A percentile compares a stretch with the other conserved stretches of the same genome.
Evolutionary conservation across 1,140 invertebrate genomes (phyloP).

Genomic region (Lepidotrigona ventralis): DNA sequence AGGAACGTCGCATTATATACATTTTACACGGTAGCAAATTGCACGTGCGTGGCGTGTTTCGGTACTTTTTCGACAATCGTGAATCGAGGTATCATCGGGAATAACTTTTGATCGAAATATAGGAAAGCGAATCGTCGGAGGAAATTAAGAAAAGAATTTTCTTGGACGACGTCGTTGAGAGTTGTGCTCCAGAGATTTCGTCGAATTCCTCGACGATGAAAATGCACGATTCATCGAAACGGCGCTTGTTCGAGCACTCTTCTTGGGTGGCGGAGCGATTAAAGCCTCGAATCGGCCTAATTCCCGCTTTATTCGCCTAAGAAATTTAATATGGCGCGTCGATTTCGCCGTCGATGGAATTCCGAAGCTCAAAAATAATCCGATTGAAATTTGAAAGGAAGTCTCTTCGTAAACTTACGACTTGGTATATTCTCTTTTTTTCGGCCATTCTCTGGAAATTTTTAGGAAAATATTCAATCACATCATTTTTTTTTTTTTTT

Average conservation of each 20-base stretch:
- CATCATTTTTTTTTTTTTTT: no score
- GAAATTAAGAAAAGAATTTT: not conserved
- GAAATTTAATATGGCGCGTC: slow-evolving; percentile 50
- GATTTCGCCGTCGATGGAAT: slow-evolving; percentile 34
- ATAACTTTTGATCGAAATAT: not conserved
- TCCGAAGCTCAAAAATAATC: not conserved
- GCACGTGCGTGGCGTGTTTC: no score
- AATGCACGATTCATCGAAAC: slow-evolving; percentile 19
- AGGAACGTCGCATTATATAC: not conserved
- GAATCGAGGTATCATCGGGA: not conserved
- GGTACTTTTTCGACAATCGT: no score
- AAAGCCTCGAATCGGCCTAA: slow-evolving; percentile 58
- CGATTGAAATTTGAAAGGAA: not conserved
- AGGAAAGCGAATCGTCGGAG: not conserved
- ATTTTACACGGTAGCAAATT: no score
- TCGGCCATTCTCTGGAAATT: not conserved
- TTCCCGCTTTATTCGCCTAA: slow-evolving; percentile 49
- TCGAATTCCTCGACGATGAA: slow-evolving; percentile 17
- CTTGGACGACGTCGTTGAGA: no score
- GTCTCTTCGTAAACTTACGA: not conserved
- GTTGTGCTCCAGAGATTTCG: not conserved
- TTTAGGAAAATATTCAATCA: not conserved
- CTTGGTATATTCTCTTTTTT: not conserved
- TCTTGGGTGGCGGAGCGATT: slow-evolving; percentile 58
- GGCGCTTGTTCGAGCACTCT: not conserved